Percentiles rank a stretch among this genome's conserved stretches.
phyloP scores from a whole-genome alignment of 2,797 vertebrate genomes.

The Peromyscus melanophrys region DNA sequence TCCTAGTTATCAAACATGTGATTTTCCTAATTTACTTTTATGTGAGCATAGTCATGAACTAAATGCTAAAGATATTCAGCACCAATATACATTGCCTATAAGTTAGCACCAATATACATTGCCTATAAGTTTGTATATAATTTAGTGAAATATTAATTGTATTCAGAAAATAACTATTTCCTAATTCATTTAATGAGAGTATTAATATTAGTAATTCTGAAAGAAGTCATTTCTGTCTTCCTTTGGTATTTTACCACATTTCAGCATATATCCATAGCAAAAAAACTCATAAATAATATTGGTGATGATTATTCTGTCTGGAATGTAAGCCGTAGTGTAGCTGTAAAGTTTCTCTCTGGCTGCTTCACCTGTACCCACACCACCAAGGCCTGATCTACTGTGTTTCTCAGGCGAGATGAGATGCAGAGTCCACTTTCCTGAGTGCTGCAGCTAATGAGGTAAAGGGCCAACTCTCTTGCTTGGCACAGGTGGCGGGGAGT shows the following conservation, averaged over 20 bases:
- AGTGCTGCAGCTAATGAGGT: no score
- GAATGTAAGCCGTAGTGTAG: not conserved
- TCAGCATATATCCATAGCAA: not conserved
- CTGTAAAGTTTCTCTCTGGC: no score
- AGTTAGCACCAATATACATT: not conserved
- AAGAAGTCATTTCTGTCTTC: not conserved
- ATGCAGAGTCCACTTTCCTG: no score
- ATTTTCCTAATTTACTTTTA: not conserved
- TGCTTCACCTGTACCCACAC: no score
- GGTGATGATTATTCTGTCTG: not conserved
- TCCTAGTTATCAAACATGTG: not conserved
- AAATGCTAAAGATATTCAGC: not conserved
- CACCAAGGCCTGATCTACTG: no score
- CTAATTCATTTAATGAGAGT: not conserved
- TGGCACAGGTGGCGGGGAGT: no score
- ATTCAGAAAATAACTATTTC: not conserved
- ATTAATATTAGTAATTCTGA: slow-evolving; percentile 18
- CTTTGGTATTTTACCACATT: not conserved
- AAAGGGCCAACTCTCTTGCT: no score
- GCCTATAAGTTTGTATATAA: not conserved
- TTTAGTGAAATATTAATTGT: not conserved
- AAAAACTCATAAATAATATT: not conserved
- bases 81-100: not conserved
- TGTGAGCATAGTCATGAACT: not conserved
- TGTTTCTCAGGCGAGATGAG: no score